Percentiles rank a stretch among this genome's conserved stretches.
phyloP scores from a whole-genome alignment of 2,113 vertebrate species.

The Eurypyga helias region DNA sequence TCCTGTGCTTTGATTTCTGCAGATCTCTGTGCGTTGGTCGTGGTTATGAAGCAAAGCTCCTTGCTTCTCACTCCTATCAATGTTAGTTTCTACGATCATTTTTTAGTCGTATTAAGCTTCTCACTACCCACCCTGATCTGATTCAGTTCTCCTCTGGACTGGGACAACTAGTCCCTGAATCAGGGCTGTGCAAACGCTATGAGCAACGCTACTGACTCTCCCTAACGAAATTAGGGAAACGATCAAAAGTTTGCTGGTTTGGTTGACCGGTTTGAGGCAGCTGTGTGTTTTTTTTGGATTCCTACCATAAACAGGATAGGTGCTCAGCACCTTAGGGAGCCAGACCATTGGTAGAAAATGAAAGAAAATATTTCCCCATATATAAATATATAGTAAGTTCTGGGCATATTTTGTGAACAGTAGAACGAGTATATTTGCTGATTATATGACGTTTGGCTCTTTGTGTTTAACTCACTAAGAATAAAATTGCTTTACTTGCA shows the following conservation, averaged over 20 bases:
- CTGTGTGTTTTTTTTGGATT: background rate
- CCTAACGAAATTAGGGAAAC: background rate
- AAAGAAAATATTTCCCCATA: background rate
- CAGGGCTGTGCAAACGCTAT: background rate
- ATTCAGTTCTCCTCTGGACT: background rate
- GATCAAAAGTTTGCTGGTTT: background rate
- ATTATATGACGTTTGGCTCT: background rate
- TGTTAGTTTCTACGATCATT: rapidly evolving
- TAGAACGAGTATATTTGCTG: background rate
- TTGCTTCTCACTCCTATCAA: background rate
- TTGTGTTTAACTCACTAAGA: background rate
- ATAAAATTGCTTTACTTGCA: background rate
- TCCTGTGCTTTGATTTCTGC: slow-evolving; percentile 77
- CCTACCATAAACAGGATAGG: no score
- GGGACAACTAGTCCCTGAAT: background rate
- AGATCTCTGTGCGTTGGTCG: background rate
- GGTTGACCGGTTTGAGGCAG: background rate
- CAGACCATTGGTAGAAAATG: background rate
- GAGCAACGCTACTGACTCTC: rapidly evolving
- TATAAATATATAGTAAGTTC: no score
- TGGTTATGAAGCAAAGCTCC: slow-evolving; percentile 9
- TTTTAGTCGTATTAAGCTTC: rapidly evolving
- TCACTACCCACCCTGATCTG: background rate
- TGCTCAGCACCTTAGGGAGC: background rate
- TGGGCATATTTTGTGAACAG: background rate